Conservation (phyloP, 2,888 invertebrate genomes). For the Drosophila tanythrix region DNA sequence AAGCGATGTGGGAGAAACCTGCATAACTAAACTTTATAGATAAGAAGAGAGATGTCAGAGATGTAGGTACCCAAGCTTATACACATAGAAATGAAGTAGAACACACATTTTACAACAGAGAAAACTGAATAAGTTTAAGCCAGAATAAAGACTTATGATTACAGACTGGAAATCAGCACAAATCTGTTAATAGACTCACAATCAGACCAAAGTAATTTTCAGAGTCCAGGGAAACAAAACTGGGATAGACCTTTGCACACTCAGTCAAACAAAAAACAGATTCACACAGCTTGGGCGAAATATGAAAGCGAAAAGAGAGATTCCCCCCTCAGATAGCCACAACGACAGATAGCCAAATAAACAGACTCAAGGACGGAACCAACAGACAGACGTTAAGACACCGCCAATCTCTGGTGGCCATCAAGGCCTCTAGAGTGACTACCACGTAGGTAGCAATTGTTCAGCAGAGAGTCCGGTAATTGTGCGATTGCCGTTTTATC, state of each 20-base stretch:
- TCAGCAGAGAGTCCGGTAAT: constrained; percentile 15
- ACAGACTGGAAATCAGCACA: background rate
- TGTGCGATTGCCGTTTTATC: constrained; percentile 24
- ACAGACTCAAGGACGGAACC: constrained; percentile 4
- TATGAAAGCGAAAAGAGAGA: constrained; percentile 8
- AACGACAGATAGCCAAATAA: background rate
- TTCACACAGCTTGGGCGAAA: background rate
- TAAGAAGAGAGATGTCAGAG: background rate
- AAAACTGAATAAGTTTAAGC: background rate
- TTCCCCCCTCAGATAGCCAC: background rate
- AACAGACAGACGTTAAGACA: background rate
- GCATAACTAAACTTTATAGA: background rate
- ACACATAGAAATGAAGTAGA: background rate
- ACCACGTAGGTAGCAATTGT: constrained; percentile 4
- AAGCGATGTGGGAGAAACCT: background rate
- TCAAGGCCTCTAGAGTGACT: constrained; percentile 10
- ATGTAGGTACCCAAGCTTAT: background rate
- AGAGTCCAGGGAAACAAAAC: background rate
- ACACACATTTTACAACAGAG: background rate
- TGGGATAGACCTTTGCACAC: background rate
- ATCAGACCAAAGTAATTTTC: background rate
- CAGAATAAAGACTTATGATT: background rate
- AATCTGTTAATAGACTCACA: background rate
- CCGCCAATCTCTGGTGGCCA: constrained; percentile 1
- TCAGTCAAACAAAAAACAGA: background rate